Percentiles rank a stretch among this genome's conserved stretches.
These are phyloP conservation scores for Emberiza fucata DNA, from an alignment of 2,113 vertebrate species.

Conservation along the genomic window DNA sequence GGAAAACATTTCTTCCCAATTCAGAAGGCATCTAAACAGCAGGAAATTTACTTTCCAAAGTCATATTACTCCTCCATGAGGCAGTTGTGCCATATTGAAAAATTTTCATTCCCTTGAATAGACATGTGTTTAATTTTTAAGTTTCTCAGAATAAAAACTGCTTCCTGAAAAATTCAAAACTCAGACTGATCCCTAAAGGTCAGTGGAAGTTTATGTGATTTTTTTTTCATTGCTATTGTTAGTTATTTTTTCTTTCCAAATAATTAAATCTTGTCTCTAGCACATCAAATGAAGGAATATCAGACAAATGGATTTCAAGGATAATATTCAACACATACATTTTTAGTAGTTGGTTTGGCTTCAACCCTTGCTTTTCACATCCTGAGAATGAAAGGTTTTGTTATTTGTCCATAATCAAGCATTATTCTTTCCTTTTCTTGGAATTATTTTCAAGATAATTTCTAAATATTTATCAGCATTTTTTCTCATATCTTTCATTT, in stretches of 20 bases:
- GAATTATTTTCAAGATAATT: neutral
- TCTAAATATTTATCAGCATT: neutral
- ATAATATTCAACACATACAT: neutral
- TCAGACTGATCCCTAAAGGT: neutral
- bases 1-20: neutral
- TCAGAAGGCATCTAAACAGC: neutral
- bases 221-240: neutral
- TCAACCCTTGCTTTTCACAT: neutral
- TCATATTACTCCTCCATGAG: neutral
- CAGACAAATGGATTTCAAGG: neutral
- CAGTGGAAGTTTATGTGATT: neutral
- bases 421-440: neutral
- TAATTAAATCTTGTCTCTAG: neutral
- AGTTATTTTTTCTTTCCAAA: neutral
- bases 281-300: neutral
- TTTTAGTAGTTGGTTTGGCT: neutral
- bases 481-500: neutral
- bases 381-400: neutral
- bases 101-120: neutral
- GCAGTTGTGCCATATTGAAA: neutral
- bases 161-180: neutral
- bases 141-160: constrained; percentile 11
- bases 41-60: neutral
- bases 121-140: constrained; percentile 20
- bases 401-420: neutral